Base-by-base conservation (phyloP, 2,797 vertebrate species). In the Microhierax caerulescens region DNA sequence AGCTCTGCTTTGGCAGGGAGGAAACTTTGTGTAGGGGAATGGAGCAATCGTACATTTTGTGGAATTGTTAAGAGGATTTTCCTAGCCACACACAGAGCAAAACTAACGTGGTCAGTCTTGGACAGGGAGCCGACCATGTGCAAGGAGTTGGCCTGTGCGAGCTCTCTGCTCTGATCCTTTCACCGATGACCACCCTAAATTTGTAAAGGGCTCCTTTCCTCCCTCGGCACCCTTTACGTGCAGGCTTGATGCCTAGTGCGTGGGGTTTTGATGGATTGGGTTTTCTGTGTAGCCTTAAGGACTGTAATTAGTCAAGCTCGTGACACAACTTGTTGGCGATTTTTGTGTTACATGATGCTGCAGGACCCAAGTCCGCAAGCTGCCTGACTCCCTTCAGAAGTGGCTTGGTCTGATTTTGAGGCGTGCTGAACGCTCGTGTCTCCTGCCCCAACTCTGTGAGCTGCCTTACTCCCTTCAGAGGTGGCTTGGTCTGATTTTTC, bases 61-160 rank as follows among this genome's bases (percentile, higher is more conserved):
- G 43, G 74, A 72, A 61, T 36, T 50, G 16, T 53, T 65, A 7
- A 7, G 23, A 36, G 34, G 22, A 10, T 82, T 85, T 67, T 86
- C 20, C 34, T 76, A 17, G 43, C 37, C 34, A 45, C 37, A n/a
- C 59, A 45, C 14, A 18, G 41, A 45, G 32, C 25, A 43, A 57
- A 85, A n/a, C 17, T 20, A 27, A 16, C 0, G 0, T 43, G 21
- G 37, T 90, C n/a, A 50, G 41, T 28, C 9, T 64, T 24, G 17
- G 25, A 27, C 20, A 30, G 36, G 34, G 43, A 72, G 43, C 32
- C 50, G 61, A 32, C 47, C 8, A 2, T 13, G 30, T 2, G 1
- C 1, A 9, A 39, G 27, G 8, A 50, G 21, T n/a, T 2, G 1
- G 8, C 21, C 37, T 36, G 15, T 30, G 20, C 0, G 10, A 85